Conservation (phyloP, 1,140 invertebrate genomes). For the Coptotermes formosanus region DNA sequence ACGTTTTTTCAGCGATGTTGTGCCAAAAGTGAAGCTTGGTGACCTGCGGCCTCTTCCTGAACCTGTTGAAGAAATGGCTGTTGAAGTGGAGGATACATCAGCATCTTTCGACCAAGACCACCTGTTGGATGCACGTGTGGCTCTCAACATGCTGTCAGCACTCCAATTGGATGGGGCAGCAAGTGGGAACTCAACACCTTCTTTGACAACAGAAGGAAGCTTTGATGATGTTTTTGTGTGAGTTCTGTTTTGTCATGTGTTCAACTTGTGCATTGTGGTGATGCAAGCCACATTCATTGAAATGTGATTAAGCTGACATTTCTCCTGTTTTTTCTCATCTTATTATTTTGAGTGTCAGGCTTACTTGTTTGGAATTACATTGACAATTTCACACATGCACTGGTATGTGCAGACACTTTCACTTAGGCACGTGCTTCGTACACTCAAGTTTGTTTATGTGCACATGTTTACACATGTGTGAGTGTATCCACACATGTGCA, state of each 20-base stretch:
- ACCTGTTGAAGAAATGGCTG: background rate
- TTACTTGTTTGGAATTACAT: too few species aligned
- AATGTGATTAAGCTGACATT: background rate
- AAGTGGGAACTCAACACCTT: background rate
- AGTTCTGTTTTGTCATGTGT: background rate
- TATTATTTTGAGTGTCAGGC: too few species aligned
- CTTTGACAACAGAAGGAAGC: background rate
- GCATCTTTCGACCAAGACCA: background rate
- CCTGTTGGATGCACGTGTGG: background rate
- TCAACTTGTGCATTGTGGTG: background rate
- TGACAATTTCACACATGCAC: too few species aligned
- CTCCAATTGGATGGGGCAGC: background rate
- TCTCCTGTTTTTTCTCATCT: background rate
- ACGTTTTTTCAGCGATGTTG: background rate
- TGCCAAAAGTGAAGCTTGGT: background rate
- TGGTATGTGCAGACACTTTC: too few species aligned
- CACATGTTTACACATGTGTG: too few species aligned
- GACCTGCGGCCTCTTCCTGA: slow-evolving; percentile 18
- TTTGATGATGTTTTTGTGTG: background rate
- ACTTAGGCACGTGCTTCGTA: too few species aligned
- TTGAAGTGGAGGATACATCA: background rate
- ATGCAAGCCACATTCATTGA: too few species aligned
- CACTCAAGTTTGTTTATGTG: too few species aligned
- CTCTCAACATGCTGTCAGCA: background rate
- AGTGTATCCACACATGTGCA: too few species aligned